These are phyloP conservation scores for Rhinopithecus roxellana DNA, from an alignment of 2,113 vertebrate species.

Conservation along the genomic window DNA sequence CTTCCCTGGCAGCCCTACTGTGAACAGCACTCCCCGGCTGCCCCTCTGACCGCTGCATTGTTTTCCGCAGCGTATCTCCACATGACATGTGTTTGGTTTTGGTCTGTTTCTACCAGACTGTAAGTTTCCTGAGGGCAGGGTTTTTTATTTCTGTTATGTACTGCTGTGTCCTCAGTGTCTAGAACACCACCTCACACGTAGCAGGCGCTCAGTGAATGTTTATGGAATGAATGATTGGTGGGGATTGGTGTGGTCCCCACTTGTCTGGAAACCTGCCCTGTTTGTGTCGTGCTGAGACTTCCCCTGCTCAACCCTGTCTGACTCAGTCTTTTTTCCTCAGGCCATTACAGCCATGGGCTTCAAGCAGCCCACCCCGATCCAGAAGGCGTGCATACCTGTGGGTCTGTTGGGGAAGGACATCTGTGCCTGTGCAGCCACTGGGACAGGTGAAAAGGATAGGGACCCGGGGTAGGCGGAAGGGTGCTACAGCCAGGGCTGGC, in stretches of 20 bases:
- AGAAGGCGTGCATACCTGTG: slow-evolving; percentile 97
- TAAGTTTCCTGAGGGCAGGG: neutral
- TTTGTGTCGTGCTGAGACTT: neutral
- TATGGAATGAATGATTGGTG: neutral
- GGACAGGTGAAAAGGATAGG: slow-evolving; percentile 87
- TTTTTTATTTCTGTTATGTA: neutral
- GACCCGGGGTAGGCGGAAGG: neutral
- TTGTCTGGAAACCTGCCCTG: neutral
- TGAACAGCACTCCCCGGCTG: rapidly evolving
- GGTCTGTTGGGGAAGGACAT: slow-evolving; percentile 96
- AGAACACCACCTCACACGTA: neutral
- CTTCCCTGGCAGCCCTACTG: neutral
- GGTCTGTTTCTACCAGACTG: neutral
- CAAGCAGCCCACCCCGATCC: slow-evolving; percentile 95
- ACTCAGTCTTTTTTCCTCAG: slow-evolving; percentile 79
- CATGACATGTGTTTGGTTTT: neutral
- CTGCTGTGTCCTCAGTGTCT: neutral
- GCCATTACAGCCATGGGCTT: slow-evolving; percentile 94
- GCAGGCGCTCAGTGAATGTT: neutral
- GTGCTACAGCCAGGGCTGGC: no score
- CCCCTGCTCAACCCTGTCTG: neutral
- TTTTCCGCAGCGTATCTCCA: neutral
- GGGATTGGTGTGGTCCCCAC: neutral
- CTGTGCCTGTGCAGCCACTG: slow-evolving; percentile 97
- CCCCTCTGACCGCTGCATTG: neutral